Base-by-base conservation (phyloP, 1,140 invertebrate species). In the Sitodiplosis mosellana region DNA sequence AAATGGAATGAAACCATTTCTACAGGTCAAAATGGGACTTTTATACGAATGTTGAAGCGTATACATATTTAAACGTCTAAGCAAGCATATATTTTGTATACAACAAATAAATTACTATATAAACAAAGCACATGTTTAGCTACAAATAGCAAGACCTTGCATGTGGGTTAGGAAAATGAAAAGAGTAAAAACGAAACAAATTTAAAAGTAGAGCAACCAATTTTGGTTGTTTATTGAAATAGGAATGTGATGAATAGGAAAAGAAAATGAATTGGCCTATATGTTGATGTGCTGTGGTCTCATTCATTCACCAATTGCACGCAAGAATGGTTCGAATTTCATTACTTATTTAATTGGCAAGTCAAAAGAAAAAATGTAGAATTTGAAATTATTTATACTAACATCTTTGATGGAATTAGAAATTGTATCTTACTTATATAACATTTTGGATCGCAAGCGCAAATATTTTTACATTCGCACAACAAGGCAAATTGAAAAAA, bases 41-140 rank as follows among this genome's bases (percentile, higher is more conserved):
- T 71, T 80, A 61, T 66, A 80, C 37, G 61, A 69, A 52, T 62
- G 77, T 58, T 85, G 87, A 60, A 65, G 82, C 55, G 58, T 71
- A 53, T 81, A 78, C 49, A 64, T 81, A 54, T 67, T 77, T 54
- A 64, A n/a, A n/a, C n/a, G 84, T 52, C 69, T 87, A 52, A 78
- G 27, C 27, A 27, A 27, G 27, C 27, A 27, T 27, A 27, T 27
- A 27, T 27, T 27, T 27, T 27, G 27, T 27, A 27, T 27, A 27
- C 27, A 5, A 27, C 3, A 27, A 27, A 27, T 27, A 27, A 5
- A 27, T 27, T 55, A 59, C 76, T 49, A 82, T 79, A 27, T 27
- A 27, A 27, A 5, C 27, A 27, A 3, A 27, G 27, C 27, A 27
- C 3, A 27, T 5, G 10, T 27, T 27, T 27, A 27, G 10, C 4